Evolutionary conservation across 2,888 invertebrate genomes (phyloP).

Genomic region (Trichopoda pennipes): DNA sequence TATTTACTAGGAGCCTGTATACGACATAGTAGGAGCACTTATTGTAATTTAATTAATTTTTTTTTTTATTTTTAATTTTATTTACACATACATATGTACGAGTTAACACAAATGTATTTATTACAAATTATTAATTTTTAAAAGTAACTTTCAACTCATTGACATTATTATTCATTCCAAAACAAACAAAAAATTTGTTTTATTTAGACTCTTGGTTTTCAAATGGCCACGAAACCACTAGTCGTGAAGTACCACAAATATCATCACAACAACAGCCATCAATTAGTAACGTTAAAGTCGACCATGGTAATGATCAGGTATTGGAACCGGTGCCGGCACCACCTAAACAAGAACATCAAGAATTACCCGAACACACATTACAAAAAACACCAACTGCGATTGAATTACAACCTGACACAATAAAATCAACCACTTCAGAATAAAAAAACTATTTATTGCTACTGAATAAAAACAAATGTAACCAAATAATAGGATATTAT

Average conservation of each 20-base stretch:
- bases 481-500: neutral
- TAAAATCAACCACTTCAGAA: constrained; percentile 53
- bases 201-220: constrained; percentile 63
- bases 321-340: constrained; percentile 50
- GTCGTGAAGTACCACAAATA: constrained; percentile 34
- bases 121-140: too few relatives aligned
- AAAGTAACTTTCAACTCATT: constrained; percentile 2
- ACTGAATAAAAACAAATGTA: constrained; percentile 1
- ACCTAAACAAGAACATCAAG: constrained; percentile 43
- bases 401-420: constrained; percentile 66
- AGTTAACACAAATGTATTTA: too few relatives aligned
- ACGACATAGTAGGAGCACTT: constrained; percentile 41
- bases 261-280: constrained; percentile 42
- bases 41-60: neutral
- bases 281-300: constrained; percentile 36
- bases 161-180: constrained; percentile 36
- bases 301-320: constrained; percentile 45
- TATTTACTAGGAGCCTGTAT: constrained; percentile 8
- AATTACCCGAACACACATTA: constrained; percentile 63
- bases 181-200: constrained; percentile 45
- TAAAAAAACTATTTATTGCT: constrained; percentile 61
- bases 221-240: constrained; percentile 48
- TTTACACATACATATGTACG: neutral
- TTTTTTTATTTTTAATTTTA: neutral
- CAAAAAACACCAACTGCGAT: constrained; percentile 64